Evolutionary conservation across 2,888 invertebrate species (phyloP).

Genomic region (Brachycybe producta): DNA sequence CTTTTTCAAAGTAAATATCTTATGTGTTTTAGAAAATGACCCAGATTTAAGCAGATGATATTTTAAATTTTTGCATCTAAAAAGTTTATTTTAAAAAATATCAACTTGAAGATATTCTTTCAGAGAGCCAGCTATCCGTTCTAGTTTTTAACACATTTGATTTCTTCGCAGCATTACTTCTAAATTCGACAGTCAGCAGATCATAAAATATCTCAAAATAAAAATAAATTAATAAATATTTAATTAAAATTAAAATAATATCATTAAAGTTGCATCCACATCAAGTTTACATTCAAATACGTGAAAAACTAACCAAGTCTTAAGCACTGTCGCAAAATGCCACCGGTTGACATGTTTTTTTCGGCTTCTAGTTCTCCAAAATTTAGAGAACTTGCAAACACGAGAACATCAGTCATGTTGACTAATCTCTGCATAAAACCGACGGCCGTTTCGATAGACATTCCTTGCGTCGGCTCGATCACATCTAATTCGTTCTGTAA

Average conservation of each 20-base stretch:
- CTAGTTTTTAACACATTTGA: no score
- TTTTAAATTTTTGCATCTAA: no score
- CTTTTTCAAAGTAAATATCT: no score
- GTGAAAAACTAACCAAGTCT: constrained; percentile 45
- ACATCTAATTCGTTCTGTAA: constrained; percentile 92
- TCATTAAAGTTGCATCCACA: background rate
- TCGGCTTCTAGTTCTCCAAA: constrained; percentile 97
- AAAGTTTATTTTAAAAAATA: no score
- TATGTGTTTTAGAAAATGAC: no score
- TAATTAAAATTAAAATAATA: background rate
- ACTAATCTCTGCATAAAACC: constrained; percentile 95
- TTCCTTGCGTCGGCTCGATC: constrained; percentile 94
- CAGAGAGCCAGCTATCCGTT: no score
- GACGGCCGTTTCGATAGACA: constrained; percentile 95
- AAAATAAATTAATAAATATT: constrained; percentile 1
- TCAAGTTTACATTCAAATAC: background rate
- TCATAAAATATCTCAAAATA: constrained; percentile 1
- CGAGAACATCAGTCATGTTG: constrained; percentile 95
- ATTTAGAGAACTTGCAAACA: constrained; percentile 94
- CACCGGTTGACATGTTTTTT: constrained; percentile 99
- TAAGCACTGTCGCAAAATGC: constrained; percentile 90
- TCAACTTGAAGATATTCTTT: no score
- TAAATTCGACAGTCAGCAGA: background rate
- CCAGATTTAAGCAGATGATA: no score
- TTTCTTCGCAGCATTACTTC: no score